Base-by-base conservation (phyloP, 2,888 invertebrate species). In the Lepidonotus clava region DNA sequence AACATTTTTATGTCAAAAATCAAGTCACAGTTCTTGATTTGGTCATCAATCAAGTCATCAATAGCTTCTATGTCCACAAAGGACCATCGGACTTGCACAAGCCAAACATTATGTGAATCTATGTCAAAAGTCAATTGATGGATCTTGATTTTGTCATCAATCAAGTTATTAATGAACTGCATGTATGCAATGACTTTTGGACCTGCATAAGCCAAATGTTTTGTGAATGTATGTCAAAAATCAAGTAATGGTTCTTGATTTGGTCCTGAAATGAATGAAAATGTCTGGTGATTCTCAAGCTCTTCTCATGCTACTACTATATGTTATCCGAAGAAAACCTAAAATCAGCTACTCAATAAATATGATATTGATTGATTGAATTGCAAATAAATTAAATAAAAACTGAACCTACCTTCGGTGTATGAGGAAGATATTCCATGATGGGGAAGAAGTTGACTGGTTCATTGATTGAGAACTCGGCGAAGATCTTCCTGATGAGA, bases 361-460 rank as follows among this genome's bases (percentile, higher is more conserved):
- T n/a, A n/a, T n/a, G n/a, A n/a, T n/a, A n/a, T n/a, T n/a, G n/a
- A n/a, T n/a, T n/a, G n/a, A n/a, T n/a, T n/a, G n/a, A n/a, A n/a
- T n/a, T n/a, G n/a, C n/a, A n/a, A n/a, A n/a, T n/a, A n/a, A n/a
- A n/a, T n/a, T n/a, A n/a, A n/a, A n/a, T n/a, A n/a, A n/a, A n/a
- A n/a, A n/a, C n/a, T n/a, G n/a, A n/a, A 28, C 67, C 11, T 67
- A 67, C 67, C 67, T 28, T 2, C 18, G 67, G 67, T 34, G 36
- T 34, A 18, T 67, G 36, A 2, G 67, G 67, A 2, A 67, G 24
- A n/a, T 28, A 34, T n/a, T 67, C 67, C 67, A 67, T 34, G 32
- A 67, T 24, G 32, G 67, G 36, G 67, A 67, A 67, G 67, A 67
- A 67, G 18, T 67, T 67, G 32, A 67, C 28, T 18, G 67, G 67